Evolutionary conservation across 2,888 invertebrate genomes (phyloP).

Genomic region (Archaeoteleia sp.): DNA sequence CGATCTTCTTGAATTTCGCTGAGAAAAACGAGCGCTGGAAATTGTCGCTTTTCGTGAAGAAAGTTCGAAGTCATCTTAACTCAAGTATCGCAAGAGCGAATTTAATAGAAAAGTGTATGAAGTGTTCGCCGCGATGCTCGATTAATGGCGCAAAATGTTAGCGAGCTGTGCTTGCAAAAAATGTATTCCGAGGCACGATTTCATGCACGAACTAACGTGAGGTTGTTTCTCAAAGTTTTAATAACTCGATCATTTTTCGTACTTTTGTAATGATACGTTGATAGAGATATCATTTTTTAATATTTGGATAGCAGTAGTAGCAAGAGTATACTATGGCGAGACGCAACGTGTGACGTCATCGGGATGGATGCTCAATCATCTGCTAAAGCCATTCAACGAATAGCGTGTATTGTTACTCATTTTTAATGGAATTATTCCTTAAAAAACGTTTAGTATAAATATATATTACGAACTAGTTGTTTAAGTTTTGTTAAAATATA

Average conservation of each 20-base stretch:
- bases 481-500: too few relatives aligned
- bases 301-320: too few relatives aligned
- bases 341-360: too few relatives aligned
- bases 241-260: not conserved
- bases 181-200: conserved; percentile 15
- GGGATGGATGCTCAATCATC: too few relatives aligned
- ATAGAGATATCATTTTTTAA: too few relatives aligned
- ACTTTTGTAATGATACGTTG: conserved; percentile 3
- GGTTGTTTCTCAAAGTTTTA: conserved; percentile 14
- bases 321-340: too few relatives aligned
- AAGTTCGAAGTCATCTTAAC: conserved; percentile 41
- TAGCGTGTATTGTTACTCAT: too few relatives aligned
- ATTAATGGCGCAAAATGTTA: conserved; percentile 31
- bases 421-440: too few relatives aligned
- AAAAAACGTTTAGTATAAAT: too few relatives aligned
- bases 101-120: conserved; percentile 33
- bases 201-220: conserved; percentile 28
- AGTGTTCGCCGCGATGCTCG: conserved; percentile 34
- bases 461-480: too few relatives aligned
- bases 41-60: conserved; percentile 21
- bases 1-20: conserved; percentile 29
- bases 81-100: conserved; percentile 35
- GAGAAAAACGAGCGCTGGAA: conserved; percentile 33
- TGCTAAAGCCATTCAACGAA: too few relatives aligned
- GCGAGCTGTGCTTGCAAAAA: too few relatives aligned